Base-by-base conservation (phyloP, 2,888 invertebrate species). In the Drosophila yooni region DNA sequence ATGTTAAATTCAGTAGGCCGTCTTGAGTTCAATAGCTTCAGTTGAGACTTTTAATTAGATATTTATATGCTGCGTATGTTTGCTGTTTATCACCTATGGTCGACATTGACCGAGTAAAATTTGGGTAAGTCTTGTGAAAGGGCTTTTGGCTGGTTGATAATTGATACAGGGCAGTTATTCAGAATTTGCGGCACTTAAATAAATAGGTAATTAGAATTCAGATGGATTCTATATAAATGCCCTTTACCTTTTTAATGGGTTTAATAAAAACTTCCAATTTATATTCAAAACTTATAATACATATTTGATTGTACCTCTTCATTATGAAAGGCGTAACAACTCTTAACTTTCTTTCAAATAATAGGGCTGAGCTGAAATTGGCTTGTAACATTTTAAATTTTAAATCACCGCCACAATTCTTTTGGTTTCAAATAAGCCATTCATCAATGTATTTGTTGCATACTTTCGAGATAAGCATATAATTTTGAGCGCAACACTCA, bases 71-170 rank as follows among this genome's bases (percentile, higher is more conserved):
- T 68, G 56, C 48, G 63, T 65, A 57, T 60, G 76, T 34, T 53
- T 62, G 57, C 40, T 31, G 48, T 64, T 46, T 58, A 53, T 67
- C 27, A 66, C 8, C 25, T 61, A 53, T 52, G 27, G 50, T 31
- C 70, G 84, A 61, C 84, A 86, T 88, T 88, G 88, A 83, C 84
- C 88, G 69, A 76, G 58, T 77, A 86, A 85, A 70, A 38, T 21
- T 31, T 10, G 5, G 46, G 48, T 36, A 54, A 38, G 27, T 21
- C 29, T 76, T 76, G 52, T 51, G 72, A 68, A 65, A 62, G 50
- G 31, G 48, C 11, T 27, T 50, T 74, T 59, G 31, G 5, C 15
- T 40, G 21, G 31, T 34, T 36, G 33, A 58, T 52, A 59, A 52
- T 63, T 63, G 48, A 56, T 60, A 53, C 50, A 46, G 27, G 21